Evolutionary conservation across 2,888 invertebrate genomes (phyloP).

Genomic region (Drosophila nr. perissopoda): DNA sequence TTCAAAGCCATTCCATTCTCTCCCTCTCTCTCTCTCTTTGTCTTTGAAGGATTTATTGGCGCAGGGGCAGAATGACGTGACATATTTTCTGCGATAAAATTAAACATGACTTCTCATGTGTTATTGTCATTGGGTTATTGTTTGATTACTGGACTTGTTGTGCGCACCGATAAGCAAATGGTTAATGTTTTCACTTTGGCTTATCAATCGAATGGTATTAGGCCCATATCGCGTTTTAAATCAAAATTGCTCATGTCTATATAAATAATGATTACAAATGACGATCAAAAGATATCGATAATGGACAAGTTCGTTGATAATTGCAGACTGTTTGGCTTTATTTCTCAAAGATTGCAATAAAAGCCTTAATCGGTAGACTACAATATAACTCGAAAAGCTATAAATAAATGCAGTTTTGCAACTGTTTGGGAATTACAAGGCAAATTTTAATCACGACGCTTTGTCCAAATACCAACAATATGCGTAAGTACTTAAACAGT

Average conservation of each 20-base stretch:
- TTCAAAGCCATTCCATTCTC: constrained; percentile 6
- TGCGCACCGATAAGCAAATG: constrained; percentile 35
- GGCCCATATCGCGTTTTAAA: constrained; percentile 33
- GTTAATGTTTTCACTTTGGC: constrained; percentile 19
- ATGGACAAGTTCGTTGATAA: constrained; percentile 2
- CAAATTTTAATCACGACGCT: background rate
- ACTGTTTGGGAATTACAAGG: background rate
- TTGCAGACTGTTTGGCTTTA: constrained; percentile 41
- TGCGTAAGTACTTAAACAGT: background rate
- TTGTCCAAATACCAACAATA: background rate
- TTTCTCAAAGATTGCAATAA: background rate
- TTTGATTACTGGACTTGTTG: constrained; percentile 11
- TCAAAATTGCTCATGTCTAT: constrained; percentile 62
- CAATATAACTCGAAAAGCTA: background rate
- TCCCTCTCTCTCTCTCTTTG: constrained; percentile 11
- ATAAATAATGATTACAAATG: constrained; percentile 51
- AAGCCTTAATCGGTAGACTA: background rate
- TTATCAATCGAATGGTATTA: constrained; percentile 51
- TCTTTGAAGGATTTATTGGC: constrained; percentile 30
- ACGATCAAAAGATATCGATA: constrained; percentile 32
- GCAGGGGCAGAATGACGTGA: background rate
- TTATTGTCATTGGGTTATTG: constrained; percentile 19
- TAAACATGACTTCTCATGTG: constrained; percentile 8
- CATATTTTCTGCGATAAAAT: constrained; percentile 22
- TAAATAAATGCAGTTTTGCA: background rate